phyloP scores from a whole-genome alignment of 2,888 invertebrate genomes.

The Lepidocyrtinus sp. region DNA sequence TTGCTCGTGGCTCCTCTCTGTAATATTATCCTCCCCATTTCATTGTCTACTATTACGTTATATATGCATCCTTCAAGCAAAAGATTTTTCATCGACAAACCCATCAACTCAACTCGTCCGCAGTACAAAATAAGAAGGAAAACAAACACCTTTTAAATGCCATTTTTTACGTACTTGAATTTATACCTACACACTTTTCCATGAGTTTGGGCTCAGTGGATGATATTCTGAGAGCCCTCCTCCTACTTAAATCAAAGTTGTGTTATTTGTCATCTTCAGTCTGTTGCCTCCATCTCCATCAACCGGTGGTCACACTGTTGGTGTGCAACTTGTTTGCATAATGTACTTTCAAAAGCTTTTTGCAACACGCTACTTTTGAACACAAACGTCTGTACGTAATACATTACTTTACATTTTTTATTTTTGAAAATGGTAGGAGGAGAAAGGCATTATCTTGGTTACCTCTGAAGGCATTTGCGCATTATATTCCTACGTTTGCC shows the following conservation, averaged over 20 bases:
- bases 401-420: background rate
- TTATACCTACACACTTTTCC: background rate
- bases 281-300: slow-evolving; percentile 40
- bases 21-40: background rate
- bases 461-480: background rate
- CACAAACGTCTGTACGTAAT: background rate
- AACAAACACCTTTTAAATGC: slow-evolving; percentile 8
- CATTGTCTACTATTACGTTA: background rate
- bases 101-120: background rate
- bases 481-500: background rate
- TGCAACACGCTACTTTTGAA: slow-evolving; percentile 12
- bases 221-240: slow-evolving; percentile 29
- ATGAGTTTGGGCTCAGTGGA: background rate
- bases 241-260: slow-evolving; percentile 56
- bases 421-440: slow-evolving; percentile 9
- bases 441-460: slow-evolving; percentile 9
- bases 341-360: slow-evolving; percentile 1
- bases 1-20: background rate
- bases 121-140: slow-evolving; percentile 6
- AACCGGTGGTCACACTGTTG: slow-evolving; percentile 51
- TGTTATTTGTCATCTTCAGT: slow-evolving; percentile 56
- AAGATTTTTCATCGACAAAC: background rate
- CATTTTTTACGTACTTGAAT: background rate
- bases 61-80: background rate
- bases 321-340: slow-evolving; percentile 12